phyloP scores from a whole-genome alignment of 2,113 vertebrate genomes.

The Equus quagga region DNA sequence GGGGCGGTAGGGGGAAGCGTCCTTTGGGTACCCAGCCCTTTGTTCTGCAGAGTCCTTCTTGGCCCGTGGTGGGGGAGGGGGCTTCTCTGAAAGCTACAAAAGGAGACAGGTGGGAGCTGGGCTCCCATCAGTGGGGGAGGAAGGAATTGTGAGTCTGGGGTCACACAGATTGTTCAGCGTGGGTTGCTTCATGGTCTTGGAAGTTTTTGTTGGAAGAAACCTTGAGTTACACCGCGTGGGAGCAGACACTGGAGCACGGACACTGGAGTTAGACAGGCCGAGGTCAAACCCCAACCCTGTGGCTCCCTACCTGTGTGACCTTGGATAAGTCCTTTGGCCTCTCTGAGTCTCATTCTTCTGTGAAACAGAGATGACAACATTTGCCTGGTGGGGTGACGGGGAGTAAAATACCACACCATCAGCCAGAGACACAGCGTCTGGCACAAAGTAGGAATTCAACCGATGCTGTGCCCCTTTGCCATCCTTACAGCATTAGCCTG shows the following conservation, averaged over 20 bases:
- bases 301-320: not conserved
- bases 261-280: rapidly evolving
- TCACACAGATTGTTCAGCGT: not conserved
- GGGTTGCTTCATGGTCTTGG: no score
- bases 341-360: not conserved
- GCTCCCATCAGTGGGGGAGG: no score
- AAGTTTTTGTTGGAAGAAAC: not conserved
- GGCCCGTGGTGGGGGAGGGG: constrained; percentile 1
- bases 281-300: not conserved
- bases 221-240: rapidly evolving
- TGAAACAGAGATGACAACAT: not conserved
- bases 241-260: not conserved
- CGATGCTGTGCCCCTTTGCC: rapidly evolving
- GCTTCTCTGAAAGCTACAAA: constrained; percentile 53
- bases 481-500: not conserved
- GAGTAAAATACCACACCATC: rapidly evolving
- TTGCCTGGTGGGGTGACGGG: rapidly evolving
- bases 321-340: not conserved
- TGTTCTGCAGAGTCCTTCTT: constrained; percentile 68
- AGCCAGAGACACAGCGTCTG: not conserved
- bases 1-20: rapidly evolving
- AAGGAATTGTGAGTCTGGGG: not conserved
- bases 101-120: constrained; percentile 52
- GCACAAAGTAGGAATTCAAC: not conserved
- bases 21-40: constrained; percentile 46